A percentile compares a stretch with the other conserved stretches of the same genome.
These are phyloP conservation scores for Galbula dea DNA, from an alignment of 2,113 vertebrate genomes.

Conservation along the genomic window DNA sequence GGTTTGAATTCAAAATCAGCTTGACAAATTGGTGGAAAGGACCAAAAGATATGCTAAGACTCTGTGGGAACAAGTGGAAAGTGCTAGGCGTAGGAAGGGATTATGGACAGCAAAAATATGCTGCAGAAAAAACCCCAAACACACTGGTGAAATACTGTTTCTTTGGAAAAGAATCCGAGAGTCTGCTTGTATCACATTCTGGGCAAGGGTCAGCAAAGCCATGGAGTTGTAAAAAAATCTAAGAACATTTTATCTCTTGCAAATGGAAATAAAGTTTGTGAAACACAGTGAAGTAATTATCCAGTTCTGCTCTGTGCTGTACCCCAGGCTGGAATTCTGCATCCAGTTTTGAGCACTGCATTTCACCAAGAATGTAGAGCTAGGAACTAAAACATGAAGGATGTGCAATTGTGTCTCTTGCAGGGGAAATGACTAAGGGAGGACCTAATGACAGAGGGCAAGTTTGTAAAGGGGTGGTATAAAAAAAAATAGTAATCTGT, in stretches of 20 bases:
- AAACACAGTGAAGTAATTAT: background rate
- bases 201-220: constrained; percentile 6
- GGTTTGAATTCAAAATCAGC: constrained; percentile 32
- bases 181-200: constrained; percentile 27
- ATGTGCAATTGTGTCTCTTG: background rate
- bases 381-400: background rate
- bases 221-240: constrained; percentile 16
- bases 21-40: constrained; percentile 6
- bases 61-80: background rate
- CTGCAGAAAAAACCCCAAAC: background rate
- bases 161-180: constrained; percentile 23
- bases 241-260: constrained; percentile 32
- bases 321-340: background rate
- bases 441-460: background rate
- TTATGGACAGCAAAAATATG: constrained; percentile 50
- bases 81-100: constrained; percentile 16
- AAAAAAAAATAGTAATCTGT: background rate
- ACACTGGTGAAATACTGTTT: background rate
- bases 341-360: background rate
- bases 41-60: background rate
- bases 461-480: background rate
- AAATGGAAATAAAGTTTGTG: constrained; percentile 25
- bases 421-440: background rate
- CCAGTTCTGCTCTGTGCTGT: background rate
- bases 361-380: background rate